Conservation (phyloP, 1,140 invertebrate genomes). For the Sycobia sp. region DNA sequence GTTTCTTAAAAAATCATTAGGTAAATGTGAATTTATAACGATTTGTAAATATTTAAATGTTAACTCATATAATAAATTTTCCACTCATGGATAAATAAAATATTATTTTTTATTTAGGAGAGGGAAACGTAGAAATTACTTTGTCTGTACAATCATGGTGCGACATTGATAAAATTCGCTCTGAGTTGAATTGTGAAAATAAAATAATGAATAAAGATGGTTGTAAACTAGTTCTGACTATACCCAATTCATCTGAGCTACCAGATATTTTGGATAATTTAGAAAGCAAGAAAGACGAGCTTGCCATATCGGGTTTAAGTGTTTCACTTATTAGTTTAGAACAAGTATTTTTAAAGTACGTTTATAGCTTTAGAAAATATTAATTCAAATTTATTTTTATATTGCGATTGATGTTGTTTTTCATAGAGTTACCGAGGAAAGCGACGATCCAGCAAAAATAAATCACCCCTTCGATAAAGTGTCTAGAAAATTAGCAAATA, state of each 20-base stretch:
- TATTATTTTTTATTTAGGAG: slow-evolving; percentile 40
- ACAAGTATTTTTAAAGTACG: slow-evolving; percentile 84
- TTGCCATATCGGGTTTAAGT: slow-evolving; percentile 77
- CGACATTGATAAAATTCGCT: slow-evolving; percentile 43
- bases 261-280: slow-evolving; percentile 69
- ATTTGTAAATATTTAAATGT: not conserved
- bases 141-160: slow-evolving; percentile 50
- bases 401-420: not conserved
- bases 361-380: not conserved
- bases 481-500: slow-evolving; percentile 41
- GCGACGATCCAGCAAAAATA: slow-evolving; percentile 41
- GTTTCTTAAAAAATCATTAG: slow-evolving; percentile 85
- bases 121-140: slow-evolving; percentile 58
- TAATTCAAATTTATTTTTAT: not conserved
- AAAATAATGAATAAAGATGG: slow-evolving; percentile 45
- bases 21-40: slow-evolving; percentile 55
- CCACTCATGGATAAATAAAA: slow-evolving; percentile 1
- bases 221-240: slow-evolving; percentile 54
- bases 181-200: slow-evolving; percentile 41
- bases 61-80: not conserved
- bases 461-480: slow-evolving; percentile 37
- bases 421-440: slow-evolving; percentile 36
- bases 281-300: slow-evolving; percentile 64
- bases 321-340: slow-evolving; percentile 83
- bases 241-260: slow-evolving; percentile 62